These are phyloP conservation scores for Bombyx mandarina DNA, from an alignment of 1,140 invertebrate genomes.

Conservation along the genomic window DNA sequence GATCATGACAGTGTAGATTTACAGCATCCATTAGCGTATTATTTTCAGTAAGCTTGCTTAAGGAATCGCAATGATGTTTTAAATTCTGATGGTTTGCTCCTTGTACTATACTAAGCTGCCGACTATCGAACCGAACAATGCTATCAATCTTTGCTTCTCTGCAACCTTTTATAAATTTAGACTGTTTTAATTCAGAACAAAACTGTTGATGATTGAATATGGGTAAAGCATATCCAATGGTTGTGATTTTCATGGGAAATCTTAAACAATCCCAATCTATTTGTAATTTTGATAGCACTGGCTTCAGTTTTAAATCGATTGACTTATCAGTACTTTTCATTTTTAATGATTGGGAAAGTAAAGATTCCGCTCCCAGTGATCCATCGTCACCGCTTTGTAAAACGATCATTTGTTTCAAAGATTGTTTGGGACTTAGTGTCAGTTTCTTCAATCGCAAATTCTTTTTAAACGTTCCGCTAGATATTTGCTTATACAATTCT, in stretches of 20 bases:
- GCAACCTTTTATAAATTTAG: too few relatives aligned
- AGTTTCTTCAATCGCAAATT: slow-evolving; percentile 39
- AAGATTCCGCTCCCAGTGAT: slow-evolving; percentile 32
- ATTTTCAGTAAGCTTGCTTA: too few relatives aligned
- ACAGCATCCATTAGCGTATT: too few relatives aligned
- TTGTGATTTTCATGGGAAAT: slow-evolving; percentile 40
- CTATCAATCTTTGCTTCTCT: too few relatives aligned
- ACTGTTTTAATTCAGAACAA: too few relatives aligned
- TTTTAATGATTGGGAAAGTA: slow-evolving; percentile 23
- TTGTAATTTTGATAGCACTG: slow-evolving; percentile 26
- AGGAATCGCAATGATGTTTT: too few relatives aligned
- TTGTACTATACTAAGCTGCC: too few relatives aligned
- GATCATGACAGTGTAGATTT: too few relatives aligned
- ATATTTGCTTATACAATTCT: slow-evolving; percentile 28
- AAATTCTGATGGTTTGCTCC: too few relatives aligned
- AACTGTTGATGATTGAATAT: slow-evolving; percentile 2
- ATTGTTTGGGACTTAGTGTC: slow-evolving; percentile 45
- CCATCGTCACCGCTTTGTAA: slow-evolving; percentile 41
- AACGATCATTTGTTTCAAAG: slow-evolving; percentile 33
- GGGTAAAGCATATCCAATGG: slow-evolving; percentile 45
- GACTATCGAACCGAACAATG: too few relatives aligned
- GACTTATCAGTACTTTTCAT: slow-evolving; percentile 15
- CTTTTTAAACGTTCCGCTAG: slow-evolving; percentile 34
- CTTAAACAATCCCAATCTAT: slow-evolving; percentile 25
- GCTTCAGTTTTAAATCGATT: slow-evolving; percentile 21